Base-by-base conservation (phyloP, 2,888 invertebrate species). In the Tholera decimalis region DNA sequence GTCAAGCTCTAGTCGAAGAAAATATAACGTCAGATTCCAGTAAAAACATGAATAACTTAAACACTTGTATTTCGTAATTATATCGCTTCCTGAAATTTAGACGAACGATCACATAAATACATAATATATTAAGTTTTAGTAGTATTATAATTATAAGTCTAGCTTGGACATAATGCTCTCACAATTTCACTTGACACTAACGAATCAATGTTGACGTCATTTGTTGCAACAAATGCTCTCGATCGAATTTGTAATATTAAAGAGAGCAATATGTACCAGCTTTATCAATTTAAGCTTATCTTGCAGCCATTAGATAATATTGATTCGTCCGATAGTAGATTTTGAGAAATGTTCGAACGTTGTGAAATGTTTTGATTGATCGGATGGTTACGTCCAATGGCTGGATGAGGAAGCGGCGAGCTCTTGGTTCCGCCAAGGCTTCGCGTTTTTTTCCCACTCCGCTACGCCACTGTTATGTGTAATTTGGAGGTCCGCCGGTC, bases 401-500 rank as follows among this genome's bases (percentile, higher is more conserved):
- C 86, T 89, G 87, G 83, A 91, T 83, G 87, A 91, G 89, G 89
- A 89, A 88, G 89, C 84, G 80, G 69, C 77, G 83, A 83, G 83
- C 84, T 73, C 62, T 58, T 74, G 84, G 79, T 82, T 82, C 82
- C 80, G 78, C 74, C 76, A 83, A 89, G 89, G 87, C 90, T 89
- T 91, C 89, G 89, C 83, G 87, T 91, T 91, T 92, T 91, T 89
- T 90, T 92, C 89, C 88, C 85, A 88, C 82, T 90, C 85, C 85
- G 90, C 89, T 87, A 90, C 89, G 90, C 91, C 88, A 91, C 92
- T 93, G 94, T 94, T 94, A 93, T 95, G 95, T 95, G 95, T 95
- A 94, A 93, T 95, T 95, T 95, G 92, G 93, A 95, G 95, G 95
- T 95, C 95, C 94, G 88, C 86, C 90, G 92, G 93, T 94, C 92